Evolutionary conservation across 1,140 invertebrate species (phyloP), one percentile per base, ranked within the genome.

Genomic region (Mylabris phalerata): DNA sequence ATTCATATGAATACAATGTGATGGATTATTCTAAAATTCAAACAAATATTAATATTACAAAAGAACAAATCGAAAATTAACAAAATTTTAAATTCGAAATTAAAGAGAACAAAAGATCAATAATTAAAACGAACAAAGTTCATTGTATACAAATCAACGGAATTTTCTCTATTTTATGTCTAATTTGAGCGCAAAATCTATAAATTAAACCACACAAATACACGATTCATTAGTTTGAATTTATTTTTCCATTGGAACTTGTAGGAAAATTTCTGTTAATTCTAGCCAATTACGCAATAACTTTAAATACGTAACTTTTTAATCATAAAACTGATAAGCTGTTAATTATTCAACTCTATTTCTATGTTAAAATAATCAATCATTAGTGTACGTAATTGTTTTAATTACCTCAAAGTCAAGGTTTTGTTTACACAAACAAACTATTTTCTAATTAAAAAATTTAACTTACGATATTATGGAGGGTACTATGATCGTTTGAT

Each of bases 1-100:
- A 73, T 93, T 93, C 79, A 94, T 85, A 62, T 91, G 89, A 54
- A 92, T 77, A 63, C 84, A 86, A 73, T 95, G 92, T 11, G 74
- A 72, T n/a, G 82, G 80, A 59, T 80, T 79, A 61, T 83, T 81
- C 78, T 86, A 69, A 9, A 78, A 79, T 32, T 32, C 7, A 32
- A 32, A 4, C 4, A 32, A 7, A 32, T 4, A 6, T n/a, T 11
- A 44, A 44, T 9, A 11, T 11, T 44, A 1, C 4, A 44, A 11
- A 1, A 11, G n/a, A 11, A 13, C 13, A 5, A 48, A 13, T 19
- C 4, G n/a, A 4, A 48, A 13, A 48, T 24, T 48, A 27, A 6
- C 19, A n/a, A 13, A 38, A 27, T 27, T 51, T 19, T 39, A 19
- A 40, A 19, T 42, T 25, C 26, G 10, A 54, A 42, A 6, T 41